Percentiles rank a stretch among this genome's conserved stretches.
Conservation (phyloP, 2,797 vertebrate species). For the Argentina silus region DNA sequence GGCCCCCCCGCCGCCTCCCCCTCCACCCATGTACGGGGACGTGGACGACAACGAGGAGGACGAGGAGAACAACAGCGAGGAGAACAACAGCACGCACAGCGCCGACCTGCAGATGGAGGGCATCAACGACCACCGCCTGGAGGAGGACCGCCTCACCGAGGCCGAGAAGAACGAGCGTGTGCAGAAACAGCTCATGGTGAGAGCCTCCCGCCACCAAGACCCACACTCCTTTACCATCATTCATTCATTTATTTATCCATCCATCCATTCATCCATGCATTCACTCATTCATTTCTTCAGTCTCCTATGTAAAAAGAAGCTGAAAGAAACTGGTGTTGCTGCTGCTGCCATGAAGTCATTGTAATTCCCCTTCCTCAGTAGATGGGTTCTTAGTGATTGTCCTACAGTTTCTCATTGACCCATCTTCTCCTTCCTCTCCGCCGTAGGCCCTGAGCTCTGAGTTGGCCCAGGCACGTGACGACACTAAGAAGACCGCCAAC, state of each 20-base stretch:
- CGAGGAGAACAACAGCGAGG: slow-evolving; percentile 76
- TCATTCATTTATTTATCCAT: too few relatives aligned
- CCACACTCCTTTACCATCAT: too few relatives aligned
- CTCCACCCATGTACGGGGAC: slow-evolving; percentile 79
- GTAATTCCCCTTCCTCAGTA: too few relatives aligned
- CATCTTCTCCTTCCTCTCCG: not conserved
- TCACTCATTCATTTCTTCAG: too few relatives aligned
- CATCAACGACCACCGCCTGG: slow-evolving; percentile 85
- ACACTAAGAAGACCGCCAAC: slow-evolving; percentile 91
- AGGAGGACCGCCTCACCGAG: slow-evolving; percentile 91
- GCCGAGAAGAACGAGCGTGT: slow-evolving; percentile 93
- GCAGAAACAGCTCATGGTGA: slow-evolving; percentile 91
- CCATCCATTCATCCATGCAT: too few relatives aligned
- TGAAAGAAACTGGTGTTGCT: too few relatives aligned
- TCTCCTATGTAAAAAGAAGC: too few relatives aligned
- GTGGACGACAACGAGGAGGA: slow-evolving; percentile 69
- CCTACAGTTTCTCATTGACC: not conserved
- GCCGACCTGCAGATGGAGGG: slow-evolving; percentile 84
- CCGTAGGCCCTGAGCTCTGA: slow-evolving; percentile 87
- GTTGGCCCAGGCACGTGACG: slow-evolving; percentile 88
- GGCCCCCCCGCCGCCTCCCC: slow-evolving; percentile 80
- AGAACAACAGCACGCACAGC: slow-evolving; percentile 82
- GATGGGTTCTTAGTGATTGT: too few relatives aligned
- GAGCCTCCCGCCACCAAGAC: too few relatives aligned
- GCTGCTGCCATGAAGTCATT: too few relatives aligned